Evolutionary conservation across 2,797 vertebrate genomes (phyloP).

Genomic region (Scolopax bukidnonensis): DNA sequence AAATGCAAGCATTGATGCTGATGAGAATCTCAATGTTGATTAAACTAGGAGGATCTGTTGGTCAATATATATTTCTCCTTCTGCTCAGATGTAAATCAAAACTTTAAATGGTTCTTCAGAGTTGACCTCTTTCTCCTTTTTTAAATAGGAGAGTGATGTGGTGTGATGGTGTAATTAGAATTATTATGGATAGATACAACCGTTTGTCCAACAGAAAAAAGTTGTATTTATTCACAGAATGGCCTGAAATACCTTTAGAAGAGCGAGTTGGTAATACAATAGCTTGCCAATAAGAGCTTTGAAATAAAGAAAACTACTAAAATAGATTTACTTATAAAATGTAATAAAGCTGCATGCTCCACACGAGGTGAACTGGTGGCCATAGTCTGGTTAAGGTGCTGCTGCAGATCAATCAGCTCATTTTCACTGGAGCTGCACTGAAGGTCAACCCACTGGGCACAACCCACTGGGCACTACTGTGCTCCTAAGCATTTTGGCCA

Average conservation of each 20-base stretch:
- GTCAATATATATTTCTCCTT: not conserved
- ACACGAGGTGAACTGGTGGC: not conserved
- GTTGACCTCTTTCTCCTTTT: accelerated
- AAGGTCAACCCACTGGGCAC: not conserved
- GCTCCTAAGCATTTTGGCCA: accelerated
- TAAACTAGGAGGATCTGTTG: not conserved
- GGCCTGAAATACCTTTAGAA: not conserved
- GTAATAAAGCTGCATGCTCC: not conserved
- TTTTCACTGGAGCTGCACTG: not conserved
- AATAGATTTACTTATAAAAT: not conserved
- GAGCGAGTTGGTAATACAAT: not conserved
- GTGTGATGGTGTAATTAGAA: not conserved
- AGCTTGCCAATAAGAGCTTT: not conserved
- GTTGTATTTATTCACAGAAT: not conserved
- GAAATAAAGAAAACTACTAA: not conserved
- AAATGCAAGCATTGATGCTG: not conserved
- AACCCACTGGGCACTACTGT: not conserved
- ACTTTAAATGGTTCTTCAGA: not conserved
- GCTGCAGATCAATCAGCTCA: not conserved
- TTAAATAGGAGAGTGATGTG: not conserved
- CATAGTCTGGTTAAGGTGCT: not conserved
- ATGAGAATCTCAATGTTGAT: not conserved
- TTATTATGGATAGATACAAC: not conserved
- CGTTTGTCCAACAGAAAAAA: not conserved
- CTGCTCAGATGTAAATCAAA: not conserved